Evolutionary conservation across 2,888 invertebrate genomes (phyloP), one percentile per base, ranked within the genome.

Genomic region (Selenia dentaria): DNA sequence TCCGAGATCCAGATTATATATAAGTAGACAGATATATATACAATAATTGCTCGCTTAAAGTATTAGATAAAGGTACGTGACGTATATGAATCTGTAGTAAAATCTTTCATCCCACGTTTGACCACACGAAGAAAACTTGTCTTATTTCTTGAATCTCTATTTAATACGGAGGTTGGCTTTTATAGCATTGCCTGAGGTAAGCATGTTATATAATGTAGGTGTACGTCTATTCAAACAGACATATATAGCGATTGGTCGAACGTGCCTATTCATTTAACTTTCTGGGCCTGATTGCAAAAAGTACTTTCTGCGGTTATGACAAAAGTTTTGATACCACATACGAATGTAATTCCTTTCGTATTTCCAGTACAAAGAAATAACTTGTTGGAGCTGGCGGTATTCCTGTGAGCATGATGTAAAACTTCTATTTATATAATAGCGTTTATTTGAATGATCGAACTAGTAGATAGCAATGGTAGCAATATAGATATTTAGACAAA

Each of bases 271-370:
- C 56, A 67, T 69, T 63, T 53, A 64, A 67, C 57, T 61, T 64
- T 60, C 48, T 34, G 43, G 54, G 38, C 58, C 40, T 63, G 63
- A 67, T 68, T 67, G 60, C 69, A 66, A 68, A 71, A 70, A 69
- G 59, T 64, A 64, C 48, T 49, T 56, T 56, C 47, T 36, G 46
- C 59, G 54, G 54, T 65, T 66, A 71, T 63, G 56, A 56, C 56
- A 44, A 62, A 68, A 67, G 60, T 64, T 67, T 49, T 12, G 37
- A 29, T 48, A 33, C 41, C 38, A 42, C 44, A 47, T 40, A 52
- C 45, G 43, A 59, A 54, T 49, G 43, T 37, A 47, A 45, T 56
- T 51, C 35, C 50, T 9, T 37, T 43, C 46, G 43, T 37, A 47
- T 42, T 56, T 51, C 35, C 50, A 11, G 40, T 43, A 50, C 49